Evolutionary conservation across 1,140 invertebrate genomes (phyloP).

Genomic region (Acromyrmex heyeri): DNA sequence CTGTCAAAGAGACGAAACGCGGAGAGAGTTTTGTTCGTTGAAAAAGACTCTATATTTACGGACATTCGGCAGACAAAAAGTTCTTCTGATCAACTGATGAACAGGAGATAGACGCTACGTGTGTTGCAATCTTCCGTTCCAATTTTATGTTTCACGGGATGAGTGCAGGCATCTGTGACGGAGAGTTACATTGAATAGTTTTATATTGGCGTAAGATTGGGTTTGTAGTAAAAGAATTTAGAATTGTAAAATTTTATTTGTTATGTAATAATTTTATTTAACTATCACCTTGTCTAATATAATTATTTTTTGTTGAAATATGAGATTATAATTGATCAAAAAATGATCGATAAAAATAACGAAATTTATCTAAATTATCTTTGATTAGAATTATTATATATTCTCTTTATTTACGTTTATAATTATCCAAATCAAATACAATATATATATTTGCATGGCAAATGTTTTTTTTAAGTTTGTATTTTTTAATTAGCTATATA

Average conservation of each 20-base stretch:
- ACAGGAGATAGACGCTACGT: constrained; percentile 10
- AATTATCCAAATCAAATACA: not conserved
- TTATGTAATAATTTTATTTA: not conserved
- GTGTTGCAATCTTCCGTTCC: constrained; percentile 26
- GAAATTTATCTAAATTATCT: not conserved
- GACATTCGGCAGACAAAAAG: constrained; percentile 29
- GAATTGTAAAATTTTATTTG: not conserved
- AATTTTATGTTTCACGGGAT: constrained; percentile 34
- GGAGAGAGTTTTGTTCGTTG: constrained; percentile 54
- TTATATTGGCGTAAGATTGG: not conserved
- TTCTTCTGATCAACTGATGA: constrained; percentile 36
- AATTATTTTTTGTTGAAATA: not conserved
- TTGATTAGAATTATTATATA: not conserved
- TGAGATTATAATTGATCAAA: not conserved
- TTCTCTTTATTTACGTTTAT: not conserved
- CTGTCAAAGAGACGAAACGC: constrained; percentile 63
- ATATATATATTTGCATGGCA: not conserved
- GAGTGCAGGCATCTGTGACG: constrained; percentile 1
- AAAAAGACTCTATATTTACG: constrained; percentile 40
- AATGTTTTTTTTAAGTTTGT: not conserved
- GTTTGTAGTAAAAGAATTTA: not conserved
- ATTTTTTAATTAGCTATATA: too few species aligned
- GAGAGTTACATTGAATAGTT: not conserved
- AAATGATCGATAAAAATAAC: not conserved
- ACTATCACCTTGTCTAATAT: not conserved